phyloP scores from a whole-genome alignment of 2,797 vertebrate genomes.

The Amblyopsis hoosieri region DNA sequence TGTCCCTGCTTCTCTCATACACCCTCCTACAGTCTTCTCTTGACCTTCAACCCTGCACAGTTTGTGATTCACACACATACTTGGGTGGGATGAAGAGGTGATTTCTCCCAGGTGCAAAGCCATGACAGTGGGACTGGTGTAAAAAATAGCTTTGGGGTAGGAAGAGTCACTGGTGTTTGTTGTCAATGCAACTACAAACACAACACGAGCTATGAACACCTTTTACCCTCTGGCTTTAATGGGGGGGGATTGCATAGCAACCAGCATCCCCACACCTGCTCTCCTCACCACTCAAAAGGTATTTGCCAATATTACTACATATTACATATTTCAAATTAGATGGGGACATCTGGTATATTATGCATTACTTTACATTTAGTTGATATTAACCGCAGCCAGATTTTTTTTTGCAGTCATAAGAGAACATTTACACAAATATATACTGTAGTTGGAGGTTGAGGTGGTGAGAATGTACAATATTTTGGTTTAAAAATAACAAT shows the following conservation, averaged over 20 bases:
- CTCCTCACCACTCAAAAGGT: slow-evolving; percentile 27
- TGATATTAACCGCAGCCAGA: slow-evolving; percentile 6
- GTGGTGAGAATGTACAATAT: not conserved
- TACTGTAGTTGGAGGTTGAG: not conserved
- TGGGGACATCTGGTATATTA: slow-evolving; percentile 28
- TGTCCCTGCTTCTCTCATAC: slow-evolving; percentile 35
- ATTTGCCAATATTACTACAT: slow-evolving; percentile 33
- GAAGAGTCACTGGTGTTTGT: slow-evolving; percentile 24
- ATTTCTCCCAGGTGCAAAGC: slow-evolving; percentile 7
- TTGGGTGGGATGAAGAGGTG: slow-evolving; percentile 1
- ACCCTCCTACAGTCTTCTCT: slow-evolving; percentile 29
- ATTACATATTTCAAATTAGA: slow-evolving; percentile 26
- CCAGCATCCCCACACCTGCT: slow-evolving; percentile 47
- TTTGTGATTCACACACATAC: no score
- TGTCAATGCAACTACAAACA: slow-evolving; percentile 31
- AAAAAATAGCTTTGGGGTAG: slow-evolving; percentile 24
- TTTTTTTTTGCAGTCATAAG: slow-evolving; percentile 8
- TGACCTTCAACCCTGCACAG: slow-evolving; percentile 2
- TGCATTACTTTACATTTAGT: slow-evolving; percentile 24
- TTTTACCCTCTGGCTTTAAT: slow-evolving; percentile 35
- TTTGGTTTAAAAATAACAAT: no score
- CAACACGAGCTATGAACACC: slow-evolving; percentile 38
- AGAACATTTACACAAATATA: slow-evolving; percentile 10
- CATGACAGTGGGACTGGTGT: slow-evolving; percentile 37
- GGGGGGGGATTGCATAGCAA: slow-evolving; percentile 56